Base-by-base conservation (phyloP, 2,888 invertebrate genomes). In the Platerodrilus igneus region DNA sequence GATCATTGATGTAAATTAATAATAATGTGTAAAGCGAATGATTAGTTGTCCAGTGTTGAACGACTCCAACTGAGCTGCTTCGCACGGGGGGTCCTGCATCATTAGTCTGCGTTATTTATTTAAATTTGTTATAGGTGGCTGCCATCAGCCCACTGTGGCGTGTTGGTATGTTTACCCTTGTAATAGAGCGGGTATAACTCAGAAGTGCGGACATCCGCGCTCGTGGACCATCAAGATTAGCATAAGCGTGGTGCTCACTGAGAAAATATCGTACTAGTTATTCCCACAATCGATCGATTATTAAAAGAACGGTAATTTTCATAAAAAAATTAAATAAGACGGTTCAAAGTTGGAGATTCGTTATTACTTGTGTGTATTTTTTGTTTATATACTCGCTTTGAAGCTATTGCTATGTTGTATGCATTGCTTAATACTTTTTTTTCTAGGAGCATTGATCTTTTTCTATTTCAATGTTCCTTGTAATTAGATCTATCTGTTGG, bases 231-330 rank as follows among this genome's bases (percentile, higher is more conserved):
- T 50, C 54, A n/a, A n/a, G n/a, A 60, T 59, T 60, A 60, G 57
- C 59, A 60, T 59, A 62, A 38, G 48, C 41, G n/a, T n/a, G n/a
- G n/a, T n/a, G 47, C 56, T 55, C 48, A 63, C 62, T 65, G 64
- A 66, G 66, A 65, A 66, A 60, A 62, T 60, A 62, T 57, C 56
- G 56, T 56, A 55, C 63, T 51, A 64, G 59, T 65, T 66, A 62
- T 65, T 66, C 66, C 64, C 65, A 66, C 65, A 63, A 62, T 65
- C 59, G 64, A 60, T 65, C 63, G n/a, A n/a, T n/a, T n/a, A n/a
- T n/a, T n/a, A n/a, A n/a, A n/a, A n/a, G n/a, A n/a, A n/a, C n/a
- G n/a, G n/a, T n/a, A n/a, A n/a, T n/a, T n/a, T n/a, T n/a, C n/a
- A n/a, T n/a, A n/a, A n/a, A n/a, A n/a, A n/a, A n/a, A n/a, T n/a